Evolutionary conservation across 2,113 vertebrate species (phyloP).

Genomic region (Lagopus leucura): DNA sequence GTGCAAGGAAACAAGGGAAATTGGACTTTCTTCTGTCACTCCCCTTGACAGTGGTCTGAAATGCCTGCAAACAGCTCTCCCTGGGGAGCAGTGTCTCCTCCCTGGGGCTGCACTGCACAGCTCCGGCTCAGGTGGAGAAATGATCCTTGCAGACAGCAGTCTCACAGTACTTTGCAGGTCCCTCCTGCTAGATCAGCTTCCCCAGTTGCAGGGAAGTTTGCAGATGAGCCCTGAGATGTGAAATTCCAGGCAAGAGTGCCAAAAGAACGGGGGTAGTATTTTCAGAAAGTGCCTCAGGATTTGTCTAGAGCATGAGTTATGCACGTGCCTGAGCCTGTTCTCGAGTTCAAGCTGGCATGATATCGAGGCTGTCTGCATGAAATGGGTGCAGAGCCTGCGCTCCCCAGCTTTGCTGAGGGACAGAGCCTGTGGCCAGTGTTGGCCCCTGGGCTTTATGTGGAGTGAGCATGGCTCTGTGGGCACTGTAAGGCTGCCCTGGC

Average conservation of each 20-base stretch:
- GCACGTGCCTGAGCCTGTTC: neutral
- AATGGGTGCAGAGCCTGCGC: neutral
- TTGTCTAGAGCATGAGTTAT: neutral
- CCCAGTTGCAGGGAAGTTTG: neutral
- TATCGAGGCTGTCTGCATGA: accelerated
- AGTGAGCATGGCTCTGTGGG: accelerated
- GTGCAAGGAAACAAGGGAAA: neutral
- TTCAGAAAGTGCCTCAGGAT: conserved; percentile 35
- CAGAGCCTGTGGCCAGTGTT: neutral
- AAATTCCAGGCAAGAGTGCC: neutral
- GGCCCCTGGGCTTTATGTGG: neutral
- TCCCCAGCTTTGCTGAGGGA: neutral
- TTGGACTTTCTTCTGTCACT: neutral
- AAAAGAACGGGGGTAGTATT: neutral
- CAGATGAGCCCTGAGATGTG: accelerated
- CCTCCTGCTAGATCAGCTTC: neutral
- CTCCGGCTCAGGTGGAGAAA: neutral
- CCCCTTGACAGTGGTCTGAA: neutral
- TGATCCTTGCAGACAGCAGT: neutral
- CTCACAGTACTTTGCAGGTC: neutral
- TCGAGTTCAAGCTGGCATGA: neutral
- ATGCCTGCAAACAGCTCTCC: neutral
- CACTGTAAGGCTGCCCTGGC: neutral
- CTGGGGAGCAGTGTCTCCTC: neutral
- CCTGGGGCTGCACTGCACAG: neutral